A percentile compares a stretch with the other conserved stretches of the same genome.
Conservation (phyloP, 1,140 invertebrate species). For the Eupristina koningsbergeri region DNA sequence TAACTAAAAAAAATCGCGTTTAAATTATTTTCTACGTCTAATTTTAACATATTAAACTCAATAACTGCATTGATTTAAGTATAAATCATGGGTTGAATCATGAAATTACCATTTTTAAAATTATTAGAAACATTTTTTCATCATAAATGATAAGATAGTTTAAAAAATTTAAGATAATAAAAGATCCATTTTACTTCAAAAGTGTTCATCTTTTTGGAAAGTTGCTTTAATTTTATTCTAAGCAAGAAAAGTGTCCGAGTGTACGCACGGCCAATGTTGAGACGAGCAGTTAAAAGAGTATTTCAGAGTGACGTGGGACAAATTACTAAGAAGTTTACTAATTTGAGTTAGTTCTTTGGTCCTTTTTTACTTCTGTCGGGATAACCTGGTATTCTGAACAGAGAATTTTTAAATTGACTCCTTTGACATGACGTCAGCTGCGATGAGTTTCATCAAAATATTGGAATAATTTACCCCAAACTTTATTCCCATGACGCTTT, state of each 20-base stretch:
- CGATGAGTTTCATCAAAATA: slow-evolving; percentile 69
- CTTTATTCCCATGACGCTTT: neutral
- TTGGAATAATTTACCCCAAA: slow-evolving; percentile 69
- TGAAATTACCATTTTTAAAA: too few species aligned
- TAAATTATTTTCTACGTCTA: too few species aligned
- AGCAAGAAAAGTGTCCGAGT: neutral
- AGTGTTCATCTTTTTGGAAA: neutral
- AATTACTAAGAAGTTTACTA: slow-evolving; percentile 70
- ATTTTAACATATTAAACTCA: too few species aligned
- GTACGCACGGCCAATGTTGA: slow-evolving; percentile 19
- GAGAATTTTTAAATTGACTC: slow-evolving; percentile 73
- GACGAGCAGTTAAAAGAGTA: slow-evolving; percentile 60
- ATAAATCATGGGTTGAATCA: too few species aligned
- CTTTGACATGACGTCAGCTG: slow-evolving; percentile 66
- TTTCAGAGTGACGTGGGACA: slow-evolving; percentile 62
- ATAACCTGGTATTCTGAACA: slow-evolving; percentile 67
- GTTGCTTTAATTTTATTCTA: slow-evolving; percentile 6
- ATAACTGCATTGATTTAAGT: too few species aligned
- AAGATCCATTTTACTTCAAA: too few species aligned
- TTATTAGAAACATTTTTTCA: too few species aligned
- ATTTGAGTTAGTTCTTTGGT: slow-evolving; percentile 51
- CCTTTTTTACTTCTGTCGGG: slow-evolving; percentile 54
- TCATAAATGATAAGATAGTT: too few species aligned
- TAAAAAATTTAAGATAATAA: too few species aligned
- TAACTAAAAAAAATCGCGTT: too few species aligned